phyloP scores from a whole-genome alignment of 2,113 vertebrate genomes.

The Pituophis catenifer region DNA sequence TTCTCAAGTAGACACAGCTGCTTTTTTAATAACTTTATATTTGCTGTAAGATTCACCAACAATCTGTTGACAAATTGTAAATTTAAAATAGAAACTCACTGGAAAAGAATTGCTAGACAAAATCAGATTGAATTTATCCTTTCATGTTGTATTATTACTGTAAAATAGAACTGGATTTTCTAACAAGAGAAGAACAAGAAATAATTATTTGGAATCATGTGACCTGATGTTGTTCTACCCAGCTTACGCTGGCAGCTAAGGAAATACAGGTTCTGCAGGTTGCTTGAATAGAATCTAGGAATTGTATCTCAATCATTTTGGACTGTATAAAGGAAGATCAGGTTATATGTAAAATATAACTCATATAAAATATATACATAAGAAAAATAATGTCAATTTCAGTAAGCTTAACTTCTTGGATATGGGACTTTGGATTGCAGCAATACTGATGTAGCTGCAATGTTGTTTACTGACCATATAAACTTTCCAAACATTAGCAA shows the following conservation, averaged over 20 bases:
- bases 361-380: not conserved
- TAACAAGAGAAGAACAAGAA: not conserved
- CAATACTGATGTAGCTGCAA: not conserved
- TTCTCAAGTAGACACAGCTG: not conserved
- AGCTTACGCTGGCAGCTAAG: not conserved
- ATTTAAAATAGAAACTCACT: not conserved
- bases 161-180: not conserved
- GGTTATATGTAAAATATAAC: not conserved
- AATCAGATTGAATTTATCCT: not conserved
- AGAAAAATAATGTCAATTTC: not conserved
- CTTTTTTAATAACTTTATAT: not conserved
- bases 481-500: slow-evolving; percentile 1
- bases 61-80: not conserved
- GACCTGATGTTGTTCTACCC: not conserved
- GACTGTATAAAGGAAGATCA: not conserved
- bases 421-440: not conserved
- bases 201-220: not conserved
- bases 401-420: not conserved
- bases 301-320: not conserved
- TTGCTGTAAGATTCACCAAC: not conserved
- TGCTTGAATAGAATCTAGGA: not conserved
- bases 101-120: not conserved
- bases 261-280: not conserved
- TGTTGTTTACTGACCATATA: not conserved
- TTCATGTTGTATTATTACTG: not conserved